Conservation (phyloP, 1,140 invertebrate genomes). For the Eueides isabella region DNA sequence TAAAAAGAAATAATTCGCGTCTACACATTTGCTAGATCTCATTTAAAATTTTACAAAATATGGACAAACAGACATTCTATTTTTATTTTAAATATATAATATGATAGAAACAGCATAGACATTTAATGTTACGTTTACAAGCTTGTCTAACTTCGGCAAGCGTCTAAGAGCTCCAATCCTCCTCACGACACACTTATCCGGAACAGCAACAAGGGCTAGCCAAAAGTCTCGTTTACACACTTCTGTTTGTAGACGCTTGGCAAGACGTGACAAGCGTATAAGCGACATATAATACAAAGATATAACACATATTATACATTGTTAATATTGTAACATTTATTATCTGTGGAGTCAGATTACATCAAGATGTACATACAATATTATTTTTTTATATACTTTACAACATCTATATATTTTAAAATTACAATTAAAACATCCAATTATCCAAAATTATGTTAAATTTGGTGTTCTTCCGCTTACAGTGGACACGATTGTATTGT, state of each 20-base stretch:
- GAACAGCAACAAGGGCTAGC: too few species aligned
- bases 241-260: too few species aligned
- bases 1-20: not conserved
- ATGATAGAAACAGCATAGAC: slow-evolving; percentile 9
- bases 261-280: too few species aligned
- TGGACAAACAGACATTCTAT: not conserved
- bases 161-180: too few species aligned
- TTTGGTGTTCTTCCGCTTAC: slow-evolving; percentile 19
- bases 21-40: not conserved
- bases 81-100: not conserved
- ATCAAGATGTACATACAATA: not conserved
- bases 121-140: not conserved
- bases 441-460: slow-evolving; percentile 21
- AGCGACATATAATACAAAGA: not conserved
- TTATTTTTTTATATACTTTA: not conserved
- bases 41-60: not conserved
- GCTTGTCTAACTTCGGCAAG: too few species aligned
- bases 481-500: slow-evolving; percentile 9
- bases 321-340: slow-evolving; percentile 4
- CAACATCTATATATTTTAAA: slow-evolving; percentile 14
- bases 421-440: slow-evolving; percentile 15
- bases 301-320: slow-evolving; percentile 4
- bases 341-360: slow-evolving; percentile 5
- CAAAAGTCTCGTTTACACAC: too few species aligned
- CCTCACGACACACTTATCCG: too few species aligned